Base-by-base conservation (phyloP, 1,140 invertebrate genomes). In the Pachypeltis micranthus region DNA sequence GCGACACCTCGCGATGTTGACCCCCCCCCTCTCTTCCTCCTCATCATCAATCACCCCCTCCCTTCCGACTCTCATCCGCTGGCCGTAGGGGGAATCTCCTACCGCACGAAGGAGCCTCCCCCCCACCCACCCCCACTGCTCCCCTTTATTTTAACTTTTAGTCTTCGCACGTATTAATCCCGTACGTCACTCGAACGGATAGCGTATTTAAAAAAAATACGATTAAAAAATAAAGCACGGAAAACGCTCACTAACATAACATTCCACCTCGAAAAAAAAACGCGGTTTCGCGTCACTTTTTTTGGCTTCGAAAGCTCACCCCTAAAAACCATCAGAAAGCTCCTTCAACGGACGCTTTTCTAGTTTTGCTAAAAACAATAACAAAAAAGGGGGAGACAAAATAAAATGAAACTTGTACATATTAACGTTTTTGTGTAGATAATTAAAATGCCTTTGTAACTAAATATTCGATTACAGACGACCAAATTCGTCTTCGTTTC, bases 401-500 rank as follows among this genome's bases (percentile, higher is more conserved):
- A 39, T 7, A 39, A 39, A 39, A 39, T 39, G 31, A 39, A 39
- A 39, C 7, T 39, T 39, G 34, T 62, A 62, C 23, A 62, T 62
- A 62, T 24, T 7, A 51, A 62, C 55, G 54, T 62, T 54, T 55
- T 54, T 21, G 54, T 28, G 58, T n/a, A 59, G 1, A 59, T 3
- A 28, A 29, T 31, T 2, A 59, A 28, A 23, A 16, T 10, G 4
- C 23, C 47, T 21, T 10, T 51, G 47, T 51, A 51, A 51, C 10
- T 51, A 16, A 21, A 21, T 25, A 59, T 29, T 34, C 19, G 19
- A 26, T 29, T 4, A 28, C 2, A 59, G 44, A 39, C 28, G 29
- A 14, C 21, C 58, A 44, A 44, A 57, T 63, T 63, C 44, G n/a
- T 19, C 56, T 57, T 57, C 47, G 25, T 26, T 63, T n/a, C 29